Percentiles rank a stretch among this genome's conserved stretches.
These are phyloP conservation scores for Brienomyrus brachyistius DNA, from an alignment of 2,113 vertebrate genomes.

Conservation along the genomic window DNA sequence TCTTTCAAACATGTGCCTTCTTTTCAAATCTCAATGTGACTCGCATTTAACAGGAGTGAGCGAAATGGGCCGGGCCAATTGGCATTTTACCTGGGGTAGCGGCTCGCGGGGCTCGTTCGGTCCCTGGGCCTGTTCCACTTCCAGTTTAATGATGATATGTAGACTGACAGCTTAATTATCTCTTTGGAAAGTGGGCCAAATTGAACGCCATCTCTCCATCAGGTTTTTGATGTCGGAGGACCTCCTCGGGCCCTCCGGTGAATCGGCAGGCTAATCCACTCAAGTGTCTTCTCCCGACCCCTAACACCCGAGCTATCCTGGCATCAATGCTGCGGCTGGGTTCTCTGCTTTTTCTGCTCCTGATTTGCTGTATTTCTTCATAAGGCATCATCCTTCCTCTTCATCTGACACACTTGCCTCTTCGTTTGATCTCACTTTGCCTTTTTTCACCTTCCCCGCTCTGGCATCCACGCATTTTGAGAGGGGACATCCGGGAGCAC, in stretches of 20 bases:
- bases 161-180: conserved; percentile 99
- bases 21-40: conserved; percentile 36
- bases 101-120: conserved; percentile 35
- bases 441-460: not conserved
- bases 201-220: conserved; percentile 94
- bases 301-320: conserved; percentile 57
- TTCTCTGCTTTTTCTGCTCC: conserved; percentile 32
- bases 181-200: conserved; percentile 97
- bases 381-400: conserved; percentile 55
- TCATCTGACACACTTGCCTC: not conserved
- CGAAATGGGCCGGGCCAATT: conserved; percentile 19
- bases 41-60: conserved; percentile 52
- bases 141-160: conserved; percentile 88
- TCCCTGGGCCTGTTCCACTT: conserved; percentile 66
- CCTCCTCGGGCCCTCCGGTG: conserved; percentile 69
- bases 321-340: conserved; percentile 52
- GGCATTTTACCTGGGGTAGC: conserved; percentile 21
- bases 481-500: not conserved
- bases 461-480: not conserved
- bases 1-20: not conserved
- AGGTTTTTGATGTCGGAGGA: conserved; percentile 79
- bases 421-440: not conserved
- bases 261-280: conserved; percentile 73
- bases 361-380: conserved; percentile 70
- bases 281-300: conserved; percentile 62